Base-by-base conservation (phyloP, 2,888 invertebrate genomes). In the Tachina lurida region DNA sequence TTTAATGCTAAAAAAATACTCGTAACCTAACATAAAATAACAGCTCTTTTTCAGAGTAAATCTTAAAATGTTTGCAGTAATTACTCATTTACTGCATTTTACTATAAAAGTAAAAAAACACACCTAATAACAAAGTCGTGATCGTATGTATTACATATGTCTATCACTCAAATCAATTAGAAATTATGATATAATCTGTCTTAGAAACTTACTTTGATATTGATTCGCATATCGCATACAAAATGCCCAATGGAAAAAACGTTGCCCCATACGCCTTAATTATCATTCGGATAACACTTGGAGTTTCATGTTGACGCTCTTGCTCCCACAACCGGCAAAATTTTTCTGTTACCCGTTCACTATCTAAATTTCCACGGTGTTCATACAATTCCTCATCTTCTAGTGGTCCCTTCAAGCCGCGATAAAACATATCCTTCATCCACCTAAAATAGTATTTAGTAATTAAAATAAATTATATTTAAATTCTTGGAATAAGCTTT, bases 311-410 rank as follows among this genome's bases (percentile, higher is more conserved):
- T 77, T 91, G 89, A 13, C 89, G 87, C 75, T 93, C 93, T 31
- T 91, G 89, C 5, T 92, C 91, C 94, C 94, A 94, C 12, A 92
- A 70, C 41, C 90, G 88, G n/a, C 87, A 88, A 41, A 94, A 92
- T 62, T 90, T 90, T 54, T 93, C 92, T 1, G 94, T 94, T 45
- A 94, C 90, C 19, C 89, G 88, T 81, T 93, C 92, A 5, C 95
- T 94, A 74, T 93, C 93, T 87, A 95, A 94, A 17, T 93, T 92
- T 68, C 93, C 92, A 15, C 94, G 91, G 63, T 94, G 93, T 88
- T 94, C 92, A 88, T 94, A 95, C 19, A 95, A 90, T 88, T 95
- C 95, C 47, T 93, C 93, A 63, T 94, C 92, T 84, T 92, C 92
- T 17, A 95, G 89, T 52, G 94, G 94, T 13, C 93, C 93, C 84